These are phyloP conservation scores for Noctua fimbriata DNA, from an alignment of 2,888 invertebrate species.

Conservation along the genomic window DNA sequence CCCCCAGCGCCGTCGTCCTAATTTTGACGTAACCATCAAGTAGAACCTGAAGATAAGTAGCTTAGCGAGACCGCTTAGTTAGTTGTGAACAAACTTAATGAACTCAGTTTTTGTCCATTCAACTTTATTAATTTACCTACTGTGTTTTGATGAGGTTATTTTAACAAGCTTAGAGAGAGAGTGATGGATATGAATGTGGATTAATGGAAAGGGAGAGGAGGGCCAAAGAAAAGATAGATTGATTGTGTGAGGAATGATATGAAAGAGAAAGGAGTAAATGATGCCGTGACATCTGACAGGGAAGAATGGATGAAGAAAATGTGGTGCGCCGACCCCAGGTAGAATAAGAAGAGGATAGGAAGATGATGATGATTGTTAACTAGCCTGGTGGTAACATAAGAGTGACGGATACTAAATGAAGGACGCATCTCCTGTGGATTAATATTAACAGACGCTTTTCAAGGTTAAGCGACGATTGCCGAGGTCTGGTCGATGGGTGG, in stretches of 20 bases:
- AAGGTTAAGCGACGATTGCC: background rate
- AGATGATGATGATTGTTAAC: background rate
- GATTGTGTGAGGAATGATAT: too few relatives aligned
- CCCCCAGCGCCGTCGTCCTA: background rate
- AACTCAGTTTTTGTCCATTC: background rate
- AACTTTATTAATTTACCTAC: background rate
- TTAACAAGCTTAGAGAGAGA: too few relatives aligned
- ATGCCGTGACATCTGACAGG: too few relatives aligned
- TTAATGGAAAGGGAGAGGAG: too few relatives aligned
- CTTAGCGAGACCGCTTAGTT: conserved; percentile 47
- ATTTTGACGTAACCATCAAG: conserved; percentile 23
- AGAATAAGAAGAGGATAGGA: too few relatives aligned
- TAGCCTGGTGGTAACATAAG: background rate
- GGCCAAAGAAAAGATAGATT: too few relatives aligned
- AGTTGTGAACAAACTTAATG: conserved; percentile 32
- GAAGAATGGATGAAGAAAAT: too few relatives aligned
- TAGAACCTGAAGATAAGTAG: conserved; percentile 41
- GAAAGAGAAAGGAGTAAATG: too few relatives aligned
- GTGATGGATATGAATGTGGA: too few relatives aligned
- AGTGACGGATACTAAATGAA: background rate
- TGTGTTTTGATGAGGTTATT: background rate
- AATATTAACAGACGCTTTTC: background rate
- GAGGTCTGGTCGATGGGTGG: background rate
- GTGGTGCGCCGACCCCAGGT: too few relatives aligned
- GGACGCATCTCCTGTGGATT: background rate